These are phyloP conservation scores for Blomia tropicalis DNA, from an alignment of 2,888 invertebrate genomes.

Conservation along the genomic window DNA sequence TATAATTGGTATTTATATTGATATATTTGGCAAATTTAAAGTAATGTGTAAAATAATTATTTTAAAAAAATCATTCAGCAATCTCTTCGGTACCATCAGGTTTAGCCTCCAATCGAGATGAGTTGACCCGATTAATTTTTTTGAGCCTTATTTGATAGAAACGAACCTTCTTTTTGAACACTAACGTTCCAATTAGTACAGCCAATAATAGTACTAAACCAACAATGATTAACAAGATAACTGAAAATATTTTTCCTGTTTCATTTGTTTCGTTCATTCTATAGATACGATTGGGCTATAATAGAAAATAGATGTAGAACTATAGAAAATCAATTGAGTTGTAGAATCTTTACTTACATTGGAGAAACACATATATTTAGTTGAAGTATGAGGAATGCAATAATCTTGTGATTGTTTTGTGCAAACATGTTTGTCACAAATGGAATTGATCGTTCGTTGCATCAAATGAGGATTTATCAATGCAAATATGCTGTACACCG, in stretches of 20 bases:
- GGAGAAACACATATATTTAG: background rate
- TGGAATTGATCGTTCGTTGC: background rate
- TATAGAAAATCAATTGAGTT: background rate
- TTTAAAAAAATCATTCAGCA: slow-evolving; percentile 4
- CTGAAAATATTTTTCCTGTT: background rate
- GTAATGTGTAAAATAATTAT: too few relatives aligned
- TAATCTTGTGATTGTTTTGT: background rate
- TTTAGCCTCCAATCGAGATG: background rate
- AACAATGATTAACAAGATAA: background rate
- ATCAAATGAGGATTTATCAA: background rate
- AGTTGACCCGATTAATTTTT: slow-evolving; percentile 3
- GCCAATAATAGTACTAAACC: background rate
- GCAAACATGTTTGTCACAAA: background rate
- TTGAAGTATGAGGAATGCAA: background rate
- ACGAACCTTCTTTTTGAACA: background rate
- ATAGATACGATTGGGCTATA: background rate
- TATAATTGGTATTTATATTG: too few relatives aligned
- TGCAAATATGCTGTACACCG: too few relatives aligned
- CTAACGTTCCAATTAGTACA: background rate
- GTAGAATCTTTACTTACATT: background rate
- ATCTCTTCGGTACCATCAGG: background rate
- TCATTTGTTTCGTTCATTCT: background rate
- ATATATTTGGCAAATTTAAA: too few relatives aligned
- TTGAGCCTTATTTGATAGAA: slow-evolving; percentile 11
- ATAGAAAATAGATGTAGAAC: background rate